Evolutionary conservation across 2,888 invertebrate genomes (phyloP).

Genomic region (Sthenelais limicola): DNA sequence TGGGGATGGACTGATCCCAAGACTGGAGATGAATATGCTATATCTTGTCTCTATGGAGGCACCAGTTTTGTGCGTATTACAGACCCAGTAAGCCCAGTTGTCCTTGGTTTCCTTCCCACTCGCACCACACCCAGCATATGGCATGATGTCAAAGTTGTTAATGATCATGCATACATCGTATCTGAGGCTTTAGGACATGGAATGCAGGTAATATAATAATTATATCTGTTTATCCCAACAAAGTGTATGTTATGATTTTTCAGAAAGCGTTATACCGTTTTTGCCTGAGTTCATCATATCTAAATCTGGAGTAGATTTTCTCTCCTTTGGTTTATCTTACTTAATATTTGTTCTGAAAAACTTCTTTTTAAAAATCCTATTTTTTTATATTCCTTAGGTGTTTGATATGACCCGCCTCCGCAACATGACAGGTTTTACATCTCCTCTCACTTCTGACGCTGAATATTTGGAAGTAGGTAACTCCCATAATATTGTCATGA

Average conservation of each 20-base stretch:
- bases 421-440: conserved; percentile 1
- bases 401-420: conserved; percentile 34
- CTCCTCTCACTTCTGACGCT: not conserved
- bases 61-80: conserved; percentile 31
- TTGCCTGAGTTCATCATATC: not conserved
- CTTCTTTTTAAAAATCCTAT: not conserved
- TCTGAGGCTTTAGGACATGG: conserved; percentile 40
- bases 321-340: not conserved
- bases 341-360: not conserved
- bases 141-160: conserved; percentile 39
- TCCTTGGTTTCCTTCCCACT: conserved; percentile 27
- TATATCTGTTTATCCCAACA: not conserved
- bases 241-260: not conserved
- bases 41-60: conserved; percentile 15
- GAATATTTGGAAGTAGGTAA: conserved; percentile 38
- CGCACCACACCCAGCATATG: conserved; percentile 3
- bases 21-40: conserved; percentile 37
- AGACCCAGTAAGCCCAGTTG: conserved; percentile 27
- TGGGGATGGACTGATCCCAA: conserved; percentile 40
- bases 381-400: conserved; percentile 9
- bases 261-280: not conserved
- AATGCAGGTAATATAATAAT: conserved; percentile 25
- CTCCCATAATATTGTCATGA: conserved; percentile 41
- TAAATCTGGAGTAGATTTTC: not conserved
- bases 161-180: conserved; percentile 37